These are phyloP conservation scores for Drosophila lacteicornis DNA, from an alignment of 1,140 invertebrate genomes.

Conservation along the genomic window DNA sequence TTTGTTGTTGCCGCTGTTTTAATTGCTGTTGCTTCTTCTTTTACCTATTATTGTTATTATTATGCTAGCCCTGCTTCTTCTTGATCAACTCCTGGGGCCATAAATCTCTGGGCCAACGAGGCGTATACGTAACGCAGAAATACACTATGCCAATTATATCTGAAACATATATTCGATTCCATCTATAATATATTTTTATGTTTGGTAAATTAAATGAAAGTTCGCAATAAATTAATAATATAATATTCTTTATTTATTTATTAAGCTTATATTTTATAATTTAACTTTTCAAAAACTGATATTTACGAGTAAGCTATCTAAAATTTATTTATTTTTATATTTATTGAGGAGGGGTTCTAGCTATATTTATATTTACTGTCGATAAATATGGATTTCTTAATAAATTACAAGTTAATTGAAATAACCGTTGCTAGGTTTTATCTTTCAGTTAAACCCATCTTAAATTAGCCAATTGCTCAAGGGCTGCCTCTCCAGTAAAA, in stretches of 20 bases:
- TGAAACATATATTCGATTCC: too few relatives aligned
- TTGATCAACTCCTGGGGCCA: constrained; percentile 15
- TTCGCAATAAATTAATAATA: background rate
- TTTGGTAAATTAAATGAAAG: background rate
- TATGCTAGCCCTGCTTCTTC: constrained; percentile 44
- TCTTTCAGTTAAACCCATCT: background rate
- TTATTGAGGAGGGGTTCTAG: too few relatives aligned
- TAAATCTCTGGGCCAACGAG: constrained; percentile 31
- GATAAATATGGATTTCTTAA: too few relatives aligned
- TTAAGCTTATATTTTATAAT: too few relatives aligned
- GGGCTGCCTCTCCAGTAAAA: too few relatives aligned
- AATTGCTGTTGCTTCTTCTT: constrained; percentile 61
- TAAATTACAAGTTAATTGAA: background rate
- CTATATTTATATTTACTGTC: too few relatives aligned
- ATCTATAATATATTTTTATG: too few relatives aligned
- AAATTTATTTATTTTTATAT: too few relatives aligned
- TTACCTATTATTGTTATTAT: constrained; percentile 22
- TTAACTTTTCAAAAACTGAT: too few relatives aligned
- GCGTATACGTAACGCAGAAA: constrained; percentile 2
- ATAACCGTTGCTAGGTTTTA: background rate
- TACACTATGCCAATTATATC: background rate
- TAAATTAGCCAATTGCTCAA: background rate
- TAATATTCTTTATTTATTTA: background rate
- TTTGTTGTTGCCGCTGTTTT: constrained; percentile 63
- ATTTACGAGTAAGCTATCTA: too few relatives aligned